A percentile compares a stretch with the other conserved stretches of the same genome.
phyloP scores from a whole-genome alignment of 2,888 invertebrate genomes.

The Ennomos quercinarius region DNA sequence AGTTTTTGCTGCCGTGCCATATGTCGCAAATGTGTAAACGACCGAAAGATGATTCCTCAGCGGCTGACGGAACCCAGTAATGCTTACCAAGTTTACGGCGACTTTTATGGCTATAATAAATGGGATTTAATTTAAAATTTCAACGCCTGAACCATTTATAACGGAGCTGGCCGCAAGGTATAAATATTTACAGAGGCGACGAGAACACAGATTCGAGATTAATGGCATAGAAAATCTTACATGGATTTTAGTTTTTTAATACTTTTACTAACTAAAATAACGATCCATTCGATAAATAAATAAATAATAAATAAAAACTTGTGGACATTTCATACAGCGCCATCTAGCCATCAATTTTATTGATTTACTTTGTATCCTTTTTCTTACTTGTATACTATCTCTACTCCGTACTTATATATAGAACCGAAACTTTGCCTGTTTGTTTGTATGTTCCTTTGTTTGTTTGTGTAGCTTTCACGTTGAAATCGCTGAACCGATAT shows the following conservation, averaged over 20 bases:
- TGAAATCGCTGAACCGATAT: too few species aligned
- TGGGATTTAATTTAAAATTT: conserved; percentile 45
- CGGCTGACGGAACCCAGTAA: conserved; percentile 29
- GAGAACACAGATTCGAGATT: conserved; percentile 27
- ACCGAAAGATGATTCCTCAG: conserved; percentile 34
- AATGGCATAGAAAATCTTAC: conserved; percentile 21
- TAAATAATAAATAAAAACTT: too few species aligned
- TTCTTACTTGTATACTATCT: too few species aligned
- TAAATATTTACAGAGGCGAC: conserved; percentile 30
- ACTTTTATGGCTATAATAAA: conserved; percentile 44
- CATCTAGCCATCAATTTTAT: too few species aligned
- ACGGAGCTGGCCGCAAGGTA: conserved; percentile 29
- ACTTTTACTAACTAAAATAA: background rate
- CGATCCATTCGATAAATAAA: too few species aligned
- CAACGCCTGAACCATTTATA: conserved; percentile 38
- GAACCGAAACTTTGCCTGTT: too few species aligned
- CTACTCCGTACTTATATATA: too few species aligned
- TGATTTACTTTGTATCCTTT: too few species aligned
- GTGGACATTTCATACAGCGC: too few species aligned
- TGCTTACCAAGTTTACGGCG: conserved; percentile 36
- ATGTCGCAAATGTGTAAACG: conserved; percentile 37
- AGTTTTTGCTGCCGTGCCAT: conserved; percentile 32
- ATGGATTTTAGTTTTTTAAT: conserved; percentile 12
- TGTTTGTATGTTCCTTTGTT: too few species aligned
- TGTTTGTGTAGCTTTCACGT: too few species aligned